A percentile compares a stretch with the other conserved stretches of the same genome.
phyloP scores from a whole-genome alignment of 2,888 invertebrate species.

The Eupithecia subumbrata region DNA sequence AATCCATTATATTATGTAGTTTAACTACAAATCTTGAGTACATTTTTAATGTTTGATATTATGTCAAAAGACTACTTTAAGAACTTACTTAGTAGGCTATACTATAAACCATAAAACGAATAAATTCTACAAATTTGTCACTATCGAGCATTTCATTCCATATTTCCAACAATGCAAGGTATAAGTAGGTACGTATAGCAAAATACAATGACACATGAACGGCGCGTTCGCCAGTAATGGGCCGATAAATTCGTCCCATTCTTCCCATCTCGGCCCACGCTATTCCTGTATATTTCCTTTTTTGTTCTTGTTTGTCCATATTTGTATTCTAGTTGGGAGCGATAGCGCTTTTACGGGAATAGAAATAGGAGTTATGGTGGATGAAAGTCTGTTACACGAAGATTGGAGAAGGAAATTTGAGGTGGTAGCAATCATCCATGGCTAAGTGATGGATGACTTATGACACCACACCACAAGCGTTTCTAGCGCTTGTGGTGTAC shows the following conservation, averaged over 20 bases:
- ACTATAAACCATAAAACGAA: too few relatives aligned
- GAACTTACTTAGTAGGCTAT: too few relatives aligned
- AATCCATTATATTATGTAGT: too few relatives aligned
- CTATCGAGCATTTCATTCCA: slow-evolving; percentile 13
- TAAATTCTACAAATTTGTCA: slow-evolving; percentile 16
- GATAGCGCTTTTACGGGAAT: slow-evolving; percentile 39
- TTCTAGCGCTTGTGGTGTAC: too few relatives aligned
- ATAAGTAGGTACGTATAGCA: slow-evolving; percentile 18
- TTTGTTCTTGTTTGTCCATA: slow-evolving; percentile 51
- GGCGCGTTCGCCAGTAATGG: slow-evolving; percentile 52
- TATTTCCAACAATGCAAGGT: slow-evolving; percentile 29
- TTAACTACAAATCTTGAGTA: too few relatives aligned
- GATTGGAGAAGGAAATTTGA: not conserved
- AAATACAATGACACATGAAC: slow-evolving; percentile 53
- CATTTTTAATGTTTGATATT: not conserved
- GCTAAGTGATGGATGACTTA: not conserved
- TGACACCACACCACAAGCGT: not conserved
- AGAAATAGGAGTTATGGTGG: slow-evolving; percentile 36
- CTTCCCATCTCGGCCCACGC: slow-evolving; percentile 47
- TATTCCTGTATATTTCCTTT: slow-evolving; percentile 51
- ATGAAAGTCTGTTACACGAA: slow-evolving; percentile 8
- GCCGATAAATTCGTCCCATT: slow-evolving; percentile 58
- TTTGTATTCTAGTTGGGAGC: slow-evolving; percentile 48
- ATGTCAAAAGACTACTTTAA: not conserved
- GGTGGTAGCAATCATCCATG: not conserved